phyloP scores from a whole-genome alignment of 2,888 invertebrate species.

The Sinopyrophorus schimmeli region DNA sequence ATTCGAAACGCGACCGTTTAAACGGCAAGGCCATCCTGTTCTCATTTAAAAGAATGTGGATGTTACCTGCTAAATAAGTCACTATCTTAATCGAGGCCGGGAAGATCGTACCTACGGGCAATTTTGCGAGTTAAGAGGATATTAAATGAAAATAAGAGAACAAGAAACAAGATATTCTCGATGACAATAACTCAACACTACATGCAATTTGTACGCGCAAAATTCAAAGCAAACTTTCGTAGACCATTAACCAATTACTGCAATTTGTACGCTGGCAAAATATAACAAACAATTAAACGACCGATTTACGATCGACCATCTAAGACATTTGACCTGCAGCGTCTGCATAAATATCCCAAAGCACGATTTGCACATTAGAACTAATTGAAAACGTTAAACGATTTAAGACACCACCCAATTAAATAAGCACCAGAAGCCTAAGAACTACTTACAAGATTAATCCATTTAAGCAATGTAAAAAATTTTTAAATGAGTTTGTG shows the following conservation, averaged over 20 bases:
- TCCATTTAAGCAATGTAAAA: too few species aligned
- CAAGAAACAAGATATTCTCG: conserved; percentile 2
- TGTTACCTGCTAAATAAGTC: background rate
- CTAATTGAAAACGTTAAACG: conserved; percentile 22
- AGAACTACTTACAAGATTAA: too few species aligned
- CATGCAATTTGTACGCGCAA: conserved; percentile 15
- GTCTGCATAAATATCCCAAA: conserved; percentile 16
- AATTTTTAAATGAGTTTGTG: conserved; percentile 10
- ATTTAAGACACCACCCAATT: too few species aligned
- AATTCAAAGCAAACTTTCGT: conserved; percentile 11
- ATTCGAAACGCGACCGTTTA: too few species aligned
- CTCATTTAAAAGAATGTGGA: too few species aligned
- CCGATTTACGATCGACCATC: conserved; percentile 7
- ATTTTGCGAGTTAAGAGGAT: too few species aligned
- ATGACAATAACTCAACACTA: conserved; percentile 13
- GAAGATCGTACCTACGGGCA: background rate
- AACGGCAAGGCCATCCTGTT: too few species aligned
- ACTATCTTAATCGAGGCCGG: conserved; percentile 6
- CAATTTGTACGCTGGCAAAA: too few species aligned
- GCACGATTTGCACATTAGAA: conserved; percentile 32
- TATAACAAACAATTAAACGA: too few species aligned
- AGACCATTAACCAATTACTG: too few species aligned
- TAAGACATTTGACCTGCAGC: conserved; percentile 8
- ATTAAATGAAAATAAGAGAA: too few species aligned
- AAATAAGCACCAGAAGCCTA: too few species aligned